These are phyloP conservation scores for Benitochromis conjunctus DNA, from an alignment of 2,113 vertebrate species.

Conservation along the genomic window DNA sequence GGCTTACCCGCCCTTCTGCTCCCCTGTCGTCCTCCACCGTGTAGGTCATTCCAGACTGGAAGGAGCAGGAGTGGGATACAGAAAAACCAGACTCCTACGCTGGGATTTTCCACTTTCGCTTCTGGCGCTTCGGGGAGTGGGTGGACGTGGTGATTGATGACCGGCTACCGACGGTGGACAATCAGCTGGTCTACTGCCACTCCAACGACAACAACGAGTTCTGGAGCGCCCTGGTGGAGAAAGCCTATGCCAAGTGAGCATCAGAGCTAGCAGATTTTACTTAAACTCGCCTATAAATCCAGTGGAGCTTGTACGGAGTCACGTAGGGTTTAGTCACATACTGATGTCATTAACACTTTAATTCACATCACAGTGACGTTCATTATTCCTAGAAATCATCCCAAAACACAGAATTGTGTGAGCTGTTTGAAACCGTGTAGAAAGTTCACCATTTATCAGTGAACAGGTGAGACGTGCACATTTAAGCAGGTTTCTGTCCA, in stretches of 20 bases:
- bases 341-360: not conserved
- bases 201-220: slow-evolving; percentile 93
- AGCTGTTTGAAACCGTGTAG: not conserved
- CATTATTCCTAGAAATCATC: not conserved
- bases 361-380: not conserved
- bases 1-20: not conserved
- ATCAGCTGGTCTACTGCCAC: slow-evolving; percentile 96
- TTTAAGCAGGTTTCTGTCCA: not conserved
- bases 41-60: slow-evolving; percentile 97
- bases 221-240: slow-evolving; percentile 98
- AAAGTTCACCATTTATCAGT: not conserved
- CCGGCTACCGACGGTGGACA: slow-evolving; percentile 88
- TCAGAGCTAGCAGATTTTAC: not conserved
- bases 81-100: slow-evolving; percentile 82
- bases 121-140: slow-evolving; percentile 97
- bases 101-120: slow-evolving; percentile 96
- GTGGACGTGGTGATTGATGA: slow-evolving; percentile 94
- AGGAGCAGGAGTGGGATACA: slow-evolving; percentile 92
- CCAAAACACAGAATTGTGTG: not conserved
- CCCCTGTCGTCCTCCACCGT: not conserved
- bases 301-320: not conserved
- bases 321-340: not conserved
- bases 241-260: slow-evolving; percentile 96
- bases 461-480: not conserved
- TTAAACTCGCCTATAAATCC: not conserved